Conservation (phyloP, 2,797 vertebrate species). For the Sebastes kiyomatsui region DNA sequence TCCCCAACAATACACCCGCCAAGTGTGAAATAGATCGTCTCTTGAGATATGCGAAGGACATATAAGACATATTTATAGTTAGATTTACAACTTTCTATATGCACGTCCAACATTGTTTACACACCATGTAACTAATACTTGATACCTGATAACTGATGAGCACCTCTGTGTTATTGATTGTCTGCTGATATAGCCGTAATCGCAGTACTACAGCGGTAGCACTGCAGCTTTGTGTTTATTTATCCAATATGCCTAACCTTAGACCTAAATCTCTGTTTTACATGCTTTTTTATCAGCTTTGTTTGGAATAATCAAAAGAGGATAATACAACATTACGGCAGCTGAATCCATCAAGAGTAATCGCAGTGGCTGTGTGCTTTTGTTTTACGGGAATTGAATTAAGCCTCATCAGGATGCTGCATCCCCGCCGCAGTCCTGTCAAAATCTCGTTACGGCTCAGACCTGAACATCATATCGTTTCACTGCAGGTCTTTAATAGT, state of each 20-base stretch:
- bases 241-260: background rate
- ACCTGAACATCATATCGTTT: slow-evolving; percentile 18
- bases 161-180: slow-evolving; percentile 36
- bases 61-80: background rate
- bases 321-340: slow-evolving; percentile 31
- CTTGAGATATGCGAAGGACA: background rate
- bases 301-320: slow-evolving; percentile 32
- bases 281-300: slow-evolving; percentile 28
- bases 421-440: slow-evolving; percentile 34
- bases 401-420: slow-evolving; percentile 35
- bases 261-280: slow-evolving; percentile 12
- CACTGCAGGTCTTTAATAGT: background rate
- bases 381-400: slow-evolving; percentile 32
- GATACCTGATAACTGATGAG: slow-evolving; percentile 29
- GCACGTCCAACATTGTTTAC: slow-evolving; percentile 19
- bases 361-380: slow-evolving; percentile 10
- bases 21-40: background rate
- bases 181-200: slow-evolving; percentile 16
- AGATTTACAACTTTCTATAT: background rate
- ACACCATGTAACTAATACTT: background rate
- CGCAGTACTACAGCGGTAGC: background rate
- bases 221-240: slow-evolving; percentile 38
- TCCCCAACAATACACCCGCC: background rate
- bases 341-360: slow-evolving; percentile 18
- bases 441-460: slow-evolving; percentile 21